phyloP scores from a whole-genome alignment of 2,888 invertebrate genomes.

The Melanchra persicariae region DNA sequence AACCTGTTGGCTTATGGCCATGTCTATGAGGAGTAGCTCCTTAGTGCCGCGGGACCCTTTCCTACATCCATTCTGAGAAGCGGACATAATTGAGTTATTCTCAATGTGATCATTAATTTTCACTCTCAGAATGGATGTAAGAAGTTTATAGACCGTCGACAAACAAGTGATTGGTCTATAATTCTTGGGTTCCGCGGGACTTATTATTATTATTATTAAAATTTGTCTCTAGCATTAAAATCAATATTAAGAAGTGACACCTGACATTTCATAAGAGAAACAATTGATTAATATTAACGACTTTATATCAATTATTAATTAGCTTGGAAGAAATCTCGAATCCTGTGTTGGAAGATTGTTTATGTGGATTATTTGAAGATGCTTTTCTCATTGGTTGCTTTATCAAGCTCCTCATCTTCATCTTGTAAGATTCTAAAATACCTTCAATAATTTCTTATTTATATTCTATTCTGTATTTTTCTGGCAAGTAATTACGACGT shows the following conservation, averaged over 20 bases:
- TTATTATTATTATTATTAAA: too few relatives aligned
- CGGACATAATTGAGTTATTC: too few relatives aligned
- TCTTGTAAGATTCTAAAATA: background rate
- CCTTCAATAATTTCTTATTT: background rate
- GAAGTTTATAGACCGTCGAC: too few relatives aligned
- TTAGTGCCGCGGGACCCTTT: too few relatives aligned
- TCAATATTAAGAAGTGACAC: background rate
- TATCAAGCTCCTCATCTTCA: background rate
- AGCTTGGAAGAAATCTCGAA: background rate
- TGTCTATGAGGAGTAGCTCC: too few relatives aligned
- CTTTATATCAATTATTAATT: slow-evolving; percentile 6
- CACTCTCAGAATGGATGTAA: too few relatives aligned
- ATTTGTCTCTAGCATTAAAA: background rate
- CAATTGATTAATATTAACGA: slow-evolving; percentile 21
- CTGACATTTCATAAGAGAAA: background rate
- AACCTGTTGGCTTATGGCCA: too few relatives aligned
- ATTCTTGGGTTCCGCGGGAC: too few relatives aligned
- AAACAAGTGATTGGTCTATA: too few relatives aligned
- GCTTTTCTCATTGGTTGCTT: background rate
- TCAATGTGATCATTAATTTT: too few relatives aligned
- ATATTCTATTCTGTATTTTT: slow-evolving; percentile 14
- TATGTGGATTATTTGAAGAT: slow-evolving; percentile 8
- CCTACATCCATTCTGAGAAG: too few relatives aligned
- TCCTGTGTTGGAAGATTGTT: background rate
- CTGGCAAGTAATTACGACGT: slow-evolving; percentile 11